Base-by-base conservation (phyloP, 2,888 invertebrate genomes). In the Cataglyphis livida region DNA sequence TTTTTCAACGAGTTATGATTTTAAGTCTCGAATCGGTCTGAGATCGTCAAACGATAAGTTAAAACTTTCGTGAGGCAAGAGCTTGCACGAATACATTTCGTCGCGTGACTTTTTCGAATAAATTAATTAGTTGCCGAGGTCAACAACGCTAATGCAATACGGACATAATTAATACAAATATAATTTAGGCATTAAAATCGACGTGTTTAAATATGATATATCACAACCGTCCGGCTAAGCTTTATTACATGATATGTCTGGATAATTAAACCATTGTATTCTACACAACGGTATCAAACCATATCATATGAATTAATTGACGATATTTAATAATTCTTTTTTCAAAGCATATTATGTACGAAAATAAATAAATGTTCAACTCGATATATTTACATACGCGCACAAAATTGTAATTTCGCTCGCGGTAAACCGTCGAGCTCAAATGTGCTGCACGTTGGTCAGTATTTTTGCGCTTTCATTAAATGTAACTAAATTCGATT, bases 211-310 rank as follows among this genome's bases (percentile, higher is more conserved):
- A 71, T 71, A 35, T 21, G 71, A 79, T 79, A n/a, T 32, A 71
- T 79, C 59, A 28, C 28, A 12, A 12, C 9, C 57, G 70, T 44
- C 25, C 44, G 41, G 70, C 70, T 78, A 61, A 78, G 59, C 78
- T 70, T 71, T 44, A 61, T 70, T 44, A 79, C 25, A 10, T 21
- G 41, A 76, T 70, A 41, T 5, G 44, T 59, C 25, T 57, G n/a
- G 32, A 78, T 79, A 79, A 79, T 79, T 79, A 79, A 79, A 79
- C 21, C 12, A 32, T 79, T 78, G 59, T 70, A 2, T n/a, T 51
- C n/a, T 48, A 4, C 70, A 15, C 15, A 57, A 18, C 25, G 21
- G 12, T 71, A 78, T 70, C 25, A 25, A 44, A 6, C 44, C 44
- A 7, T 48, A 78, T 70, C 59, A 48, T 35, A 57, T 44, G 44